These are phyloP conservation scores for Trichosurus vulpecula DNA, from an alignment of 2,797 vertebrate species.

Conservation along the genomic window DNA sequence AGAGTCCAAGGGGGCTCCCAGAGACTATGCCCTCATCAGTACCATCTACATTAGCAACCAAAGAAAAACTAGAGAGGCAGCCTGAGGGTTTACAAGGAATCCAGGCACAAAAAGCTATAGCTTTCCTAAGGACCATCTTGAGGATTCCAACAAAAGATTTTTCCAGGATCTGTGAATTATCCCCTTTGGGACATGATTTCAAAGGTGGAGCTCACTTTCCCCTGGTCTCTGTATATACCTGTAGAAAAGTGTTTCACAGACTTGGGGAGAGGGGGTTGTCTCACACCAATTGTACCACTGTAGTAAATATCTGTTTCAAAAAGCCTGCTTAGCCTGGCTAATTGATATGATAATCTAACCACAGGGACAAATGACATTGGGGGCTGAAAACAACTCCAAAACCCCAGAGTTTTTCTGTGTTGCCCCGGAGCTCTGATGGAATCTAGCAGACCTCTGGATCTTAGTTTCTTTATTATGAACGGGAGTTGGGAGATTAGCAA, in stretches of 20 bases:
- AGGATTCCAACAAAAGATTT: background rate
- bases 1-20: no score
- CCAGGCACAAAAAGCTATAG: background rate
- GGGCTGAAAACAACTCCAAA: background rate
- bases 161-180: background rate
- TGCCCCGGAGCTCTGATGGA: background rate
- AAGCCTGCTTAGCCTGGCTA: background rate
- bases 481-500: background rate
- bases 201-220: background rate
- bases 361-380: background rate
- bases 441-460: background rate
- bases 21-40: no score
- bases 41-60: background rate
- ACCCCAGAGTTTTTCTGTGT: background rate
- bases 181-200: background rate
- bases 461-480: background rate
- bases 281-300: background rate
- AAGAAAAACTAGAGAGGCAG: background rate
- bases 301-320: background rate
- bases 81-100: background rate
- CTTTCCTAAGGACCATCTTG: background rate
- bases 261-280: background rate
- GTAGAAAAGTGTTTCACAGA: background rate
- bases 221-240: background rate
- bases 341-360: background rate